Conservation (phyloP, 2,797 vertebrate species). For the Botia kubotai region DNA sequence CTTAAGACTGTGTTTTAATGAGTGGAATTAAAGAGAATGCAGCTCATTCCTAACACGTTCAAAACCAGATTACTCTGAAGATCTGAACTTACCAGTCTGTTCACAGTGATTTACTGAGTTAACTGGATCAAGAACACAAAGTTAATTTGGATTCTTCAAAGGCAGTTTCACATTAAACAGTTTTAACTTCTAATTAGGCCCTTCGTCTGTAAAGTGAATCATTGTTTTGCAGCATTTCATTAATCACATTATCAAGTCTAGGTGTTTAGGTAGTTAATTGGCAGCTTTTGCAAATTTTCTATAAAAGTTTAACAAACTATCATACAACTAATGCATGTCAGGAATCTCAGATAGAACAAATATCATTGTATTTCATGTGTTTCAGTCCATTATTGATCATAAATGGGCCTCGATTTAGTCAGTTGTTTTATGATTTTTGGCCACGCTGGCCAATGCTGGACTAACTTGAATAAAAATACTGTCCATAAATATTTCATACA, state of each 20-base stretch:
- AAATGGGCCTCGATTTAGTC: too few species aligned
- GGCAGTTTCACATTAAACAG: neutral
- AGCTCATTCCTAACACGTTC: conserved; percentile 64
- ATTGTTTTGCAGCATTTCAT: conserved; percentile 64
- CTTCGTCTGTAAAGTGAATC: conserved; percentile 65
- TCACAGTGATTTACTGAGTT: conserved; percentile 70
- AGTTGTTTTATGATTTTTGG: too few species aligned
- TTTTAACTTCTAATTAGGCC: conserved; percentile 66
- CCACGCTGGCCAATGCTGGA: too few species aligned
- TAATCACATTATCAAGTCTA: conserved; percentile 60
- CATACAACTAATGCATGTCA: neutral
- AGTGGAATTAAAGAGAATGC: conserved; percentile 65
- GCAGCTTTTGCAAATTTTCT: conserved; percentile 44
- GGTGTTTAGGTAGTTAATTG: conserved; percentile 67
- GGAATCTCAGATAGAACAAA: too few species aligned
- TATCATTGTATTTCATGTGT: too few species aligned
- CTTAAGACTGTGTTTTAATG: conserved; percentile 73
- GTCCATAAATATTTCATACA: too few species aligned
- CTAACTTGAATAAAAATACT: too few species aligned
- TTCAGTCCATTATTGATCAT: too few species aligned
- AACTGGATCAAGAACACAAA: conserved; percentile 70
- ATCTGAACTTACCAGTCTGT: conserved; percentile 59
- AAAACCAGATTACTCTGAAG: conserved; percentile 69
- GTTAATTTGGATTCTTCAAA: conserved; percentile 61
- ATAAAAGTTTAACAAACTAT: conserved; percentile 15